These are phyloP conservation scores for Chrysemys picta DNA, from an alignment of 2,113 vertebrate genomes.

Conservation along the genomic window DNA sequence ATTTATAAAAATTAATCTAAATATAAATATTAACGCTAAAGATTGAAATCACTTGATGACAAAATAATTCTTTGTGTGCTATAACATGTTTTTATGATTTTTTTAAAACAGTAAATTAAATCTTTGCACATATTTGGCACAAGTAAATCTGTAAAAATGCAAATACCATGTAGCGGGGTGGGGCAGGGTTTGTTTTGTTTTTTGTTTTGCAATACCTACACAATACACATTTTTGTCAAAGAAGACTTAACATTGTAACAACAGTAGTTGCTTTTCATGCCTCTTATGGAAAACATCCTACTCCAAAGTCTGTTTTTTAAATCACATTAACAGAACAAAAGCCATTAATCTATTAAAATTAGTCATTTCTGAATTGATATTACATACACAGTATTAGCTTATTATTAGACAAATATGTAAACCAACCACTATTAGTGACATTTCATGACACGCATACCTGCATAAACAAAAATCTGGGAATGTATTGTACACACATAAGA, in stretches of 20 bases:
- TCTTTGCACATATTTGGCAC: slow-evolving; percentile 85
- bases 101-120: slow-evolving; percentile 81
- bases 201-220: slow-evolving; percentile 83
- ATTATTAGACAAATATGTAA: slow-evolving; percentile 56
- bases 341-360: slow-evolving; percentile 72
- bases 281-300: slow-evolving; percentile 80
- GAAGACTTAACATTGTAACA: slow-evolving; percentile 80
- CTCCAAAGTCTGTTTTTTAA: slow-evolving; percentile 77
- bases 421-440: slow-evolving; percentile 57
- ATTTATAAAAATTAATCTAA: slow-evolving; percentile 87
- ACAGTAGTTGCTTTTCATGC: slow-evolving; percentile 82
- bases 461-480: slow-evolving; percentile 56
- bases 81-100: slow-evolving; percentile 76
- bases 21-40: slow-evolving; percentile 86
- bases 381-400: slow-evolving; percentile 74
- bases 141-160: slow-evolving; percentile 82
- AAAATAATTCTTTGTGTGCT: slow-evolving; percentile 84
- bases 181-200: slow-evolving; percentile 39
- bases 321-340: slow-evolving; percentile 78
- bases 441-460: slow-evolving; percentile 53
- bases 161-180: slow-evolving; percentile 73
- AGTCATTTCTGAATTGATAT: slow-evolving; percentile 68
- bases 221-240: slow-evolving; percentile 80
- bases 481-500: slow-evolving; percentile 18
- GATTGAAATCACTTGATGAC: slow-evolving; percentile 84